Evolutionary conservation across 1,140 invertebrate species (phyloP).

Genomic region (Paralvinella palmiformis): DNA sequence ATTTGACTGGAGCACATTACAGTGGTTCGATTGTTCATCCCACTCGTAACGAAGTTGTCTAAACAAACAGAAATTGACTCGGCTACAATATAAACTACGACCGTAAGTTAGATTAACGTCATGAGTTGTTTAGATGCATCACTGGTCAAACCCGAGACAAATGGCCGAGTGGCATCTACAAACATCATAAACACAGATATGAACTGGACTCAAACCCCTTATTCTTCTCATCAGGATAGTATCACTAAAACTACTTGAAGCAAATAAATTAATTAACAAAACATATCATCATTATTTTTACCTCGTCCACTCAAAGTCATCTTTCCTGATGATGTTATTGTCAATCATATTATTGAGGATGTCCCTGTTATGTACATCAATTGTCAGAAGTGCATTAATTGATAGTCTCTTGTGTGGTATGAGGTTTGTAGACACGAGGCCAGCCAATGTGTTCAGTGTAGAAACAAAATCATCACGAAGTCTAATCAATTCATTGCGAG

Average conservation of each 20-base stretch:
- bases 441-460: slow-evolving; percentile 35
- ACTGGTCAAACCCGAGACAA: no score
- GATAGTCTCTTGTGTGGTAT: slow-evolving; percentile 37
- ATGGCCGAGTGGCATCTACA: no score
- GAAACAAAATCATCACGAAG: slow-evolving; percentile 33
- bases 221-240: no score
- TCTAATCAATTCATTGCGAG: slow-evolving; percentile 24
- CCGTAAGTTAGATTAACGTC: no score
- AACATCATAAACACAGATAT: no score
- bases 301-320: slow-evolving; percentile 51
- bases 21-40: slow-evolving; percentile 45
- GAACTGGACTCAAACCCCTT: no score
- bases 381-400: slow-evolving; percentile 74
- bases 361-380: slow-evolving; percentile 82
- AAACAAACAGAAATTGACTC: slow-evolving; percentile 13
- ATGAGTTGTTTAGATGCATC: no score
- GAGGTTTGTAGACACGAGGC: slow-evolving; percentile 36
- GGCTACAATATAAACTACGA: no score
- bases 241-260: no score
- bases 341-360: slow-evolving; percentile 66
- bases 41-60: slow-evolving; percentile 52
- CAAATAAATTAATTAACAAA: no score
- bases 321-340: slow-evolving; percentile 44
- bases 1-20: slow-evolving; percentile 43
- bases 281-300: no score